These are phyloP conservation scores for Marasmarcha lunaedactyla DNA, from an alignment of 2,888 invertebrate genomes.

Conservation along the genomic window DNA sequence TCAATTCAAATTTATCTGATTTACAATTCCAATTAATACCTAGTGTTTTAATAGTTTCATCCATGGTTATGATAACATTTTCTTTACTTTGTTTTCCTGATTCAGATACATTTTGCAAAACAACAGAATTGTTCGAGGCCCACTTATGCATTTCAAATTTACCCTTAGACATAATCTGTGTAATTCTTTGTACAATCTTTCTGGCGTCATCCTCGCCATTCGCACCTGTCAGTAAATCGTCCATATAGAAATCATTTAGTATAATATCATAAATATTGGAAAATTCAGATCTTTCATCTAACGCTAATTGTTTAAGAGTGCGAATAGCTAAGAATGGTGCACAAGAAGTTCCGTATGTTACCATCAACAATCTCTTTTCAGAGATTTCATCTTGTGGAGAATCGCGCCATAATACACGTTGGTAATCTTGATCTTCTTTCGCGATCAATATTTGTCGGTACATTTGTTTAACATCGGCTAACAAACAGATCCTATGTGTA, in stretches of 20 bases:
- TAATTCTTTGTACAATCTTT: too few relatives aligned
- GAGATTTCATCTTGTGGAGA: background rate
- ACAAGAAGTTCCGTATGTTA: slow-evolving; percentile 8
- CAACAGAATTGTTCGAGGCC: too few relatives aligned
- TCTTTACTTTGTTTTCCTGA: too few relatives aligned
- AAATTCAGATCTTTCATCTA: slow-evolving; percentile 4
- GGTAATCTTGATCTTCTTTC: slow-evolving; percentile 6
- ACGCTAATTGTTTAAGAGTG: slow-evolving; percentile 6
- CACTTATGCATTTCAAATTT: too few relatives aligned
- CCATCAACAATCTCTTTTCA: background rate
- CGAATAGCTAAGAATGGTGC: slow-evolving; percentile 7
- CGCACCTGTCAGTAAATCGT: too few relatives aligned
- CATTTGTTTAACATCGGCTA: slow-evolving; percentile 20
- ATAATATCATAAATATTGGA: too few relatives aligned
- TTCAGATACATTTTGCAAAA: too few relatives aligned
- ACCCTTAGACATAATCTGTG: too few relatives aligned
- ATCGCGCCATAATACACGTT: slow-evolving; percentile 11
- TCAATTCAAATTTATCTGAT: background rate
- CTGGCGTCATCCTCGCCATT: too few relatives aligned
- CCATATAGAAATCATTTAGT: too few relatives aligned
- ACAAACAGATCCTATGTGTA: slow-evolving; percentile 5
- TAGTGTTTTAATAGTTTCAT: too few relatives aligned
- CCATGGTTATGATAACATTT: too few relatives aligned
- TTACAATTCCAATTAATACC: background rate
- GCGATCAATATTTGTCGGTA: slow-evolving; percentile 13